phyloP scores from a whole-genome alignment of 2,888 invertebrate genomes.

The Nemotelus pantherinus region DNA sequence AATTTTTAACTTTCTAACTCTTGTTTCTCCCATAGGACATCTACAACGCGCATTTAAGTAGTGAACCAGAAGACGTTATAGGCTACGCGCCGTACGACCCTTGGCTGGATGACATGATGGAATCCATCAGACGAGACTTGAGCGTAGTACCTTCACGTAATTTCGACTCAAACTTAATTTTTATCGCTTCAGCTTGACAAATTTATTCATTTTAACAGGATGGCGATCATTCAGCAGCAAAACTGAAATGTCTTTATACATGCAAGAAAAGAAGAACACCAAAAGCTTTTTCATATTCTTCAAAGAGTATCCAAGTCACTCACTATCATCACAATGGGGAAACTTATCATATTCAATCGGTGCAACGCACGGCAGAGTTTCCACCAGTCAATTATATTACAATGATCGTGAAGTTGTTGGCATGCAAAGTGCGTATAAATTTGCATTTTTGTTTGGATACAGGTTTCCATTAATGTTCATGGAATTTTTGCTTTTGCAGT shows the following conservation, averaged over 20 bases:
- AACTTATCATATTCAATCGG: constrained; percentile 66
- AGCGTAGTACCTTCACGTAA: constrained; percentile 53
- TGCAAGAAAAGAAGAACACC: constrained; percentile 56
- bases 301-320: constrained; percentile 51
- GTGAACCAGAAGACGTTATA: constrained; percentile 56
- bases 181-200: neutral
- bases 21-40: constrained; percentile 51
- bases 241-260: constrained; percentile 54
- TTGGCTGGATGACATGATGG: constrained; percentile 55
- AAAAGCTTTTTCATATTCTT: constrained; percentile 59
- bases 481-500: constrained; percentile 55
- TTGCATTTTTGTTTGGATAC: neutral
- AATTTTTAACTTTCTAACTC: neutral
- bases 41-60: constrained; percentile 55
- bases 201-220: constrained; percentile 48
- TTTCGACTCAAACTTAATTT: neutral
- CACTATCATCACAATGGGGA: constrained; percentile 52
- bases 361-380: constrained; percentile 60
- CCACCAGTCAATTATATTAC: constrained; percentile 60
- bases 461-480: constrained; percentile 16
- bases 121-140: constrained; percentile 55
- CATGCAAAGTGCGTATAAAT: constrained; percentile 55
- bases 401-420: constrained; percentile 59
- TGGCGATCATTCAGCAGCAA: constrained; percentile 52
- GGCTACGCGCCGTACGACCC: constrained; percentile 56